phyloP scores from a whole-genome alignment of 2,113 vertebrate genomes.

The Anser brachyrhynchus region DNA sequence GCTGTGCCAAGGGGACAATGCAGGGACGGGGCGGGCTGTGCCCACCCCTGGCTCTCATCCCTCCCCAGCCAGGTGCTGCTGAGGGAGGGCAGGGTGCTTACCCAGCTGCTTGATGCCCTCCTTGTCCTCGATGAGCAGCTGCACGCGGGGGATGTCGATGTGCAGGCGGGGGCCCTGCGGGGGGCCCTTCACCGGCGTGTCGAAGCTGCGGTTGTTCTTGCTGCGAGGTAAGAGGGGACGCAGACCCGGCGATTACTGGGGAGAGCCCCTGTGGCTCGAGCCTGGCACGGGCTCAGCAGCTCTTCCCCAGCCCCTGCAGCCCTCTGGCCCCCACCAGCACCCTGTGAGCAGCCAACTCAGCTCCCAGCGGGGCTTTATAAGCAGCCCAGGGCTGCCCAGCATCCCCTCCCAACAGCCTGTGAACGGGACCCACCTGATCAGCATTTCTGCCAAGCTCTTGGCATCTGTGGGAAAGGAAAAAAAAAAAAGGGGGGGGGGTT shows the following conservation, averaged over 20 bases:
- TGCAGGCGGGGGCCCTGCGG: conserved; percentile 96
- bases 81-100: conserved; percentile 51
- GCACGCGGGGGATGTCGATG: conserved; percentile 97
- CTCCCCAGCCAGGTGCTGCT: background rate
- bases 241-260: conserved; percentile 6
- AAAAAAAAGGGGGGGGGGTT: background rate
- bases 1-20: background rate
- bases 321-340: background rate
- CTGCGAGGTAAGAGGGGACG: conserved; percentile 77
- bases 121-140: conserved; percentile 98
- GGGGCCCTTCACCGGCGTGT: conserved; percentile 97
- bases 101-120: conserved; percentile 99
- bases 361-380: background rate
- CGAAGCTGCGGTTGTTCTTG: conserved; percentile 99
- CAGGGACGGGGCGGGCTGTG: no score
- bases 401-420: background rate
- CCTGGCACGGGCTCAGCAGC: background rate
- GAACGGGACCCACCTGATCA: conserved; percentile 86
- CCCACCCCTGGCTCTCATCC: fast-evolving
- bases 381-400: background rate
- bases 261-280: background rate
- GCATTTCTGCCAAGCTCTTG: conserved; percentile 97
- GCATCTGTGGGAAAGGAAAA: conserved; percentile 82
- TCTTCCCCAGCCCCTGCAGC: background rate
- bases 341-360: background rate